Evolutionary conservation across 2,797 vertebrate genomes (phyloP), one percentile per base, ranked within the genome.

Genomic region (Cygnus olor): DNA sequence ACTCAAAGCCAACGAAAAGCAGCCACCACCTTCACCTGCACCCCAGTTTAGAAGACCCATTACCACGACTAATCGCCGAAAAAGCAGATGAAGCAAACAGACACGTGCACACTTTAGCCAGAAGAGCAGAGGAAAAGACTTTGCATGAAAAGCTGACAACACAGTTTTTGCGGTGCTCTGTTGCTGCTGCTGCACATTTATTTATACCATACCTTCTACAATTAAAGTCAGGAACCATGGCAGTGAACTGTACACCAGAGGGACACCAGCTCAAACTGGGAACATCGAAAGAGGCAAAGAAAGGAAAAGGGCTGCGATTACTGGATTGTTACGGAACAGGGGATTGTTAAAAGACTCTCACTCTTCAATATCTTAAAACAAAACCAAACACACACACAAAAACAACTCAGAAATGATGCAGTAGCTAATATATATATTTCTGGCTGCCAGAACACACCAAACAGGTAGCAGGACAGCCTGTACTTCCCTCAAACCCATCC

Each of bases 201-300:
- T 84, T 76, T 42, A 97, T 98, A 98, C 97, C 87, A n/a, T 98
- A 98, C 98, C 98, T 98, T 98, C 98, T 98, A 97, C 93, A 97
- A 95, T 98, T 98, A 98, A 98, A 98, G 97, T 98, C 98, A 97
- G 98, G 98, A 96, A 97, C 97, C 97, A 97, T 95, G 97, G 95
- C 88, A 97, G 97, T 95, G 96, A 94, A 98, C 42, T 98, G 98
- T 79, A 98, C 97, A 32, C 98, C 98, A 97, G 98, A 98, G 93
- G 98, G 98, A 97, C 98, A 99, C 98, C 98, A 99, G 97, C 98
- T 99, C 98, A 98, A 97, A 98, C 98, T 99, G 89, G 94, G 96
- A 96, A 97, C 88, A 92, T 96, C 94, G 97, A 95, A 94, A 95
- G 85, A 97, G 97, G 97, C 89, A 98, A 88, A 97, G 95, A 96